A percentile compares a stretch with the other conserved stretches of the same genome.
Conservation (phyloP, 2,888 invertebrate species). For the Sycophila texana region DNA sequence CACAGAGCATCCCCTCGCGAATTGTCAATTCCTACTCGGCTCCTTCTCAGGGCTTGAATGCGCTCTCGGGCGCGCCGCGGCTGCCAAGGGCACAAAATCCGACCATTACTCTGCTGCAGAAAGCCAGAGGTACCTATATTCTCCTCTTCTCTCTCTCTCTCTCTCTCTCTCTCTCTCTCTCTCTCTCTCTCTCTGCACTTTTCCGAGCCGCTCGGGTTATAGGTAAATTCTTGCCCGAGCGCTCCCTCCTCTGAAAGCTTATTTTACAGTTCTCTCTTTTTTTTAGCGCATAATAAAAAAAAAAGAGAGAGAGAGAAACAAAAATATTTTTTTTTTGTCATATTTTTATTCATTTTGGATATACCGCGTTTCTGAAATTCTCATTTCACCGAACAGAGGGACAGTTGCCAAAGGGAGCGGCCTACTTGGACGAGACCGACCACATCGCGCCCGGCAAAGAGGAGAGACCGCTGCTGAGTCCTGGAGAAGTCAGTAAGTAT, state of each 20-base stretch:
- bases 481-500: constrained; percentile 72
- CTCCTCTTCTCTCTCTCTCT: constrained; percentile 50
- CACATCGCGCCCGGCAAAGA: constrained; percentile 59
- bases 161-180: background rate
- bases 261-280: background rate
- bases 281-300: background rate
- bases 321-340: background rate
- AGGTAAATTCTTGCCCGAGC: too few relatives aligned
- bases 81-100: constrained; percentile 90
- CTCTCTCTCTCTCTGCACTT: background rate
- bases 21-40: constrained; percentile 79
- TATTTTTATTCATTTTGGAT: background rate
- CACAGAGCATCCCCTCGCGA: constrained; percentile 65
- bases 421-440: constrained; percentile 80
- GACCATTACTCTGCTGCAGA: constrained; percentile 90
- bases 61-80: constrained; percentile 74
- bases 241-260: too few relatives aligned
- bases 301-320: background rate
- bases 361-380: constrained; percentile 7
- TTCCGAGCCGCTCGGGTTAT: too few relatives aligned
- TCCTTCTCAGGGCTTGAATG: constrained; percentile 80
- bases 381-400: constrained; percentile 81
- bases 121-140: constrained; percentile 85
- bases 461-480: constrained; percentile 68
- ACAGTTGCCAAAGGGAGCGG: constrained; percentile 86